Evolutionary conservation across 2,797 vertebrate genomes (phyloP), one percentile per base, ranked within the genome.

Genomic region (Sebastes miniatus): DNA sequence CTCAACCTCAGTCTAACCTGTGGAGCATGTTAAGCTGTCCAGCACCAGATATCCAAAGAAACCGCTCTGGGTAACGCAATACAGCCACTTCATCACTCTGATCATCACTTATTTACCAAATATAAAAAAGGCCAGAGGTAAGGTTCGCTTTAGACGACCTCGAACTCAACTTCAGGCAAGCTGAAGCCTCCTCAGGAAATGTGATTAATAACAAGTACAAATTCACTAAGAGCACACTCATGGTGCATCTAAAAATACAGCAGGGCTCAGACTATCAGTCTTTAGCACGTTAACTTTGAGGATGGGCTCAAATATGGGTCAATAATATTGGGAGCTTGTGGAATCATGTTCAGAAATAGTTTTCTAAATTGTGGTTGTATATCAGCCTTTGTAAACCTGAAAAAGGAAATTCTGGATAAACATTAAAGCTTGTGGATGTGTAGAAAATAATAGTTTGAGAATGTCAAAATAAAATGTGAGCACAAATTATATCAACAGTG

Each of bases 1-100:
- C 71, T 61, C 79, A 84, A 61, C 81, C 70, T 85, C 57, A 4
- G 83, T 58, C 52, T 70, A 89, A 89, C 86, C 89, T 88, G 88
- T 58, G 73, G 73, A 84, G 86, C 58, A 82, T 54, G 80, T 83
- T 79, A 54, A 78, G 74, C 69, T 16, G 59, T 14, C 8, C 84
- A 50, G 64, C 27, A 16, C 18, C 77, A 81, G n/a, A 69, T n/a
- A 56, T 20, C 39, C 18, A 43, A 4, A 77, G 56, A 77, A 75
- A 24, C 22, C 6, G 29, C 29, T 68, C 43, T 32, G 56, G 20
- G 76, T 12, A 58, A 66, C 3, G 56, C 70, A 74, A 58, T 24
- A 36, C 3, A 20, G 47, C 13, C 31, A n/a, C 58, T 24, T 34
- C 39, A 63, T 71, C 62, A 1, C 25, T 9, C 27, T 13, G 10